phyloP scores from a whole-genome alignment of 2,888 invertebrate genomes.

The Hirtodrosophila confusa region DNA sequence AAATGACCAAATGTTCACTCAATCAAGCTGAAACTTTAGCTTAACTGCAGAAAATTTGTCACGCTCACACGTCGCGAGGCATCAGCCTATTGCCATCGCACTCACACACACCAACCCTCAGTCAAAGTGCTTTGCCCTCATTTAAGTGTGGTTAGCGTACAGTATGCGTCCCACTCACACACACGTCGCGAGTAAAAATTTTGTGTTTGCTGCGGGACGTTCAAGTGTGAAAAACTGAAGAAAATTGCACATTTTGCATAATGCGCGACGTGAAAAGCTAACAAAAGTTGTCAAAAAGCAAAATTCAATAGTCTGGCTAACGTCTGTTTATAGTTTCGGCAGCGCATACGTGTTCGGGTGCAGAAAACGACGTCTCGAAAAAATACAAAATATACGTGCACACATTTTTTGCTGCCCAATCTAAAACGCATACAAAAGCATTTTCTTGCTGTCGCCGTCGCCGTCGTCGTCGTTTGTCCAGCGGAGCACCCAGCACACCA shows the following conservation, averaged over 20 bases:
- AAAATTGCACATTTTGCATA: conserved; percentile 81
- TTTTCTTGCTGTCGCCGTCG: conserved; percentile 67
- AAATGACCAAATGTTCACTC: not conserved
- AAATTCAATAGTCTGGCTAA: conserved; percentile 65
- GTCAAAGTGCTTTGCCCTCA: conserved; percentile 74
- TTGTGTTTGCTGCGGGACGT: conserved; percentile 73
- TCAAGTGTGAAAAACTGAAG: conserved; percentile 73
- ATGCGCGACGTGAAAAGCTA: conserved; percentile 80
- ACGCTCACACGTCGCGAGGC: conserved; percentile 38
- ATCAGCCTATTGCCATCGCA: conserved; percentile 47
- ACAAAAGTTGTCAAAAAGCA: conserved; percentile 69
- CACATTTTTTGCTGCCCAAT: conserved; percentile 77
- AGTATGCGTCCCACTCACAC: conserved; percentile 69
- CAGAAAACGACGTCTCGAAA: conserved; percentile 68
- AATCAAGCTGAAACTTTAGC: not conserved
- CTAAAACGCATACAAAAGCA: conserved; percentile 76
- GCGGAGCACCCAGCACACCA: conserved; percentile 71
- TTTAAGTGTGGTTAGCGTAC: conserved; percentile 67
- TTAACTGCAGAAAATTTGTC: conserved; percentile 24
- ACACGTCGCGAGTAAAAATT: conserved; percentile 78
- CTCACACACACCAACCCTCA: conserved; percentile 56
- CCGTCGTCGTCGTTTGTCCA: conserved; percentile 57
- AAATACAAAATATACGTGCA: conserved; percentile 67
- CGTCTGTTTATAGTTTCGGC: conserved; percentile 64
- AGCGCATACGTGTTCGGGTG: conserved; percentile 66